Evolutionary conservation across 2,888 invertebrate genomes (phyloP), one percentile per base, ranked within the genome.

Genomic region (Macroteleia sp.): DNA sequence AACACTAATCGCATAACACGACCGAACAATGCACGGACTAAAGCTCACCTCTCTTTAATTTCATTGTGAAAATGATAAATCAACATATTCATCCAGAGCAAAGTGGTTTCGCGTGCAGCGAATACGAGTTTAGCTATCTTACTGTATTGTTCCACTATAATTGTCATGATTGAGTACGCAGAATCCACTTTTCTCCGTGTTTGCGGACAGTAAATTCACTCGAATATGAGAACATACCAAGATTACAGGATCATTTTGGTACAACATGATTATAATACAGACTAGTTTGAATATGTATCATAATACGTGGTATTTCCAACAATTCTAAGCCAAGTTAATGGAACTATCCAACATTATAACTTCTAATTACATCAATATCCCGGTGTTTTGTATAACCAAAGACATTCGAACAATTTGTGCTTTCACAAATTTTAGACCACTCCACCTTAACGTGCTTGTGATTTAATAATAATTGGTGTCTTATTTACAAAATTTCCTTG

Each of bases 331-430:
- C 57, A 28, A 54, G 12, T 19, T 77, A 64, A 77, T 57, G 52
- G 32, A 69, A 71, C 25, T 22, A 28, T 59, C 52, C 39, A 32
- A 36, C 32, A 44, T 48, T 61, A 42, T 74, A 70, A 64, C 70
- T 54, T 52, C 66, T 74, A 78, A 74, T 78, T 74, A 78, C 64
- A 73, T 69, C n/a, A n/a, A n/a, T n/a, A n/a, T n/a, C n/a, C n/a
- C n/a, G n/a, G n/a, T n/a, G n/a, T n/a, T n/a, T n/a, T n/a, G n/a
- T n/a, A n/a, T n/a, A n/a, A n/a, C n/a, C n/a, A n/a, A n/a, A n/a
- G n/a, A n/a, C n/a, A n/a, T n/a, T n/a, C n/a, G n/a, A n/a, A n/a
- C n/a, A n/a, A n/a, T n/a, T n/a, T n/a, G n/a, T n/a, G n/a, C n/a
- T n/a, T n/a, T n/a, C n/a, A n/a, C n/a, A n/a, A n/a, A n/a, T n/a